Base-by-base conservation (phyloP, 2,797 vertebrate genomes). In the Gallinago solitaria region DNA sequence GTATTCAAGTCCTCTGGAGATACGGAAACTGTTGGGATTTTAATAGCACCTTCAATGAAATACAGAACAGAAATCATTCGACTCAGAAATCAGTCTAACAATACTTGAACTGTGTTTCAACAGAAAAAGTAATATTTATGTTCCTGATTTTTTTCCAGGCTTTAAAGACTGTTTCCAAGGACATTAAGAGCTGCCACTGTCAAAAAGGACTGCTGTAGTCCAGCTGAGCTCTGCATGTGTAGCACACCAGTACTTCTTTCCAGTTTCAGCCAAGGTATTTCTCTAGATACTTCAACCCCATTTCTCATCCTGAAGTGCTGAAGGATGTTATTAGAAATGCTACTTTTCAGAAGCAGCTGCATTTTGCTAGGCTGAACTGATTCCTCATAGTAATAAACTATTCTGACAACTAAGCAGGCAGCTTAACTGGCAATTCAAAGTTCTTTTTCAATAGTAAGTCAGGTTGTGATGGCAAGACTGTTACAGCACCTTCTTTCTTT, bases 21-120 rank as follows among this genome's bases (percentile, higher is more conserved):
- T 53, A 98, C 59, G 0, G 99, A 99, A 91, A 99, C 99, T 0
- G 99, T 99, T n/a, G 99, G 99, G 89, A 99, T 99, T 97, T 93
- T 98, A 89, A 99, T 96, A 12, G 99, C 98, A 90, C 98, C 99
- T 99, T 88, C 21, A 91, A 27, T 20, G 27, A 91, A 93, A 83
- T 12, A 68, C 28, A 79, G 39, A 63, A 21, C 20, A 89, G 47
- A 25, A 79, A n/a, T 54, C 28, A 77, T 43, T 83, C 0, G 1
- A 54, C 33, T 7, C 11, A 2, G 2, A 74, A 82, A 88, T 25
- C 35, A 57, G n/a, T 19, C 81, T 63, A 48, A 41, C 41, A 51
- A 33, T 24, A 50, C 53, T 41, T 10, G 3, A 27, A 23, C 0
- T 69, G 60, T 48, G 37, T 47, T 81, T 75, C 63, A 32, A 53